Evolutionary conservation across 64 coral and sea anemone genomes (phyloP), one percentile per base, ranked within the genome.

Genomic region (Montipora efflorescens): DNA sequence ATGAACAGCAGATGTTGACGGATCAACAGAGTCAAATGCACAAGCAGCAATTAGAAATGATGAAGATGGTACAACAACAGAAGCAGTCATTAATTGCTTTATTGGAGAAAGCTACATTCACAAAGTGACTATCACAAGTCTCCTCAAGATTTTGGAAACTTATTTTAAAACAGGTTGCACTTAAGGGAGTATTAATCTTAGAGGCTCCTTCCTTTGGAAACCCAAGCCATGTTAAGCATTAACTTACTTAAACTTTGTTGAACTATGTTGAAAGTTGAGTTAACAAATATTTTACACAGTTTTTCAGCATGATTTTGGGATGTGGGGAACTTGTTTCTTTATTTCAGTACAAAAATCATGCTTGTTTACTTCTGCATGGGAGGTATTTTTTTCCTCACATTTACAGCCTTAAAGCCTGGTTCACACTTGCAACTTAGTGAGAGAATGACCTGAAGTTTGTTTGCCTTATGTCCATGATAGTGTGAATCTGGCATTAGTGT

Each of bases 21-120:
- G 87, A 89, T 61, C 87, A 77, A 16, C 87, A 61, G 68, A 77
- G 85, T 89, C 73, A 89, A 89, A 89, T 77, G 74, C 87, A 89
- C 72, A 89, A 89, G 50, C 87, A 89, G 87, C 87, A 77, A 22
- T 77, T 89, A 77, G 87, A 89, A 89, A 89, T 89, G 87, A 89
- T 77, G 87, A 89, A 57, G 53, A 57, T 57, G 53, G 53, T 57
- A 57, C 53, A 57, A 57, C 53, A 57, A 57, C 53, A 57, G 53
- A 57, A 57, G 5, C 53, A 57, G 53, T 57, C 53, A 57, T 57
- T 57, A 57, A 57, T 57, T 2, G 87, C 71, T 77, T 89, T 89
- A 77, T 64, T 89, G 71, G 72, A 76, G 77, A 89, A 89, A 73
- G 49, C 72, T 89, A 77, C 87, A 59, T 77, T 22, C 74, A 88